A percentile compares a stretch with the other conserved stretches of the same genome.
phyloP scores from a whole-genome alignment of 2,888 invertebrate genomes.

The Lysandra coridon region DNA sequence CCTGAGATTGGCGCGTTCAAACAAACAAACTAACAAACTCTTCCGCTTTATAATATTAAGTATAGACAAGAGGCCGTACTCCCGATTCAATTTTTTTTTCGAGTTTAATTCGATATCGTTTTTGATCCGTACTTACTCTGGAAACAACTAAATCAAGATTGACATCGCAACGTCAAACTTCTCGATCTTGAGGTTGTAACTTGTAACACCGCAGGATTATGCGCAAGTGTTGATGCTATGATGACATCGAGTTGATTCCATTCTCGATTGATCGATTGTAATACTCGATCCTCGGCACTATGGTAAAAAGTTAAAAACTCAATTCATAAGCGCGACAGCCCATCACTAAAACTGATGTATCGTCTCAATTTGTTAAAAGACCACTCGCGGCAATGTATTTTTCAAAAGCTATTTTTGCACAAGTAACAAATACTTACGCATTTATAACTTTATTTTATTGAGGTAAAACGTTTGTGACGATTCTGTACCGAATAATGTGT shows the following conservation, averaged over 20 bases:
- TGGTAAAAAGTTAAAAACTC: background rate
- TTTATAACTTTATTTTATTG: slow-evolving; percentile 5
- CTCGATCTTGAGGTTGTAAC: too few relatives aligned
- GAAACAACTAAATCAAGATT: too few relatives aligned
- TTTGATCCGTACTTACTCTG: too few relatives aligned
- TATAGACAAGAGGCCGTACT: too few relatives aligned
- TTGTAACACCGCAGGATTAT: too few relatives aligned
- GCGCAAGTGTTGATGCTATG: too few relatives aligned
- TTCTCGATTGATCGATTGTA: background rate
- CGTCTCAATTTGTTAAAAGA: slow-evolving; percentile 5
- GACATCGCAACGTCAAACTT: too few relatives aligned
- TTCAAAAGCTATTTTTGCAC: slow-evolving; percentile 20
- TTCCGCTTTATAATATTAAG: too few relatives aligned
- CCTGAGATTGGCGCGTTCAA: too few relatives aligned
- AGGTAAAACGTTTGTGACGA: background rate
- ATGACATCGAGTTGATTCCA: background rate
- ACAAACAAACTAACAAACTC: too few relatives aligned
- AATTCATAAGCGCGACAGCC: background rate
- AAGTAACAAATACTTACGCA: slow-evolving; percentile 11
- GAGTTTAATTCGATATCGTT: too few relatives aligned
- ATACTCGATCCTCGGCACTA: background rate
- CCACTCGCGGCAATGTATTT: slow-evolving; percentile 21
- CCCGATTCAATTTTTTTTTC: too few relatives aligned
- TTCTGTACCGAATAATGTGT: background rate
- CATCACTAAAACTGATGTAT: slow-evolving; percentile 34